Evolutionary conservation across 2,888 invertebrate species (phyloP).

Genomic region (Anthophora plumipes): DNA sequence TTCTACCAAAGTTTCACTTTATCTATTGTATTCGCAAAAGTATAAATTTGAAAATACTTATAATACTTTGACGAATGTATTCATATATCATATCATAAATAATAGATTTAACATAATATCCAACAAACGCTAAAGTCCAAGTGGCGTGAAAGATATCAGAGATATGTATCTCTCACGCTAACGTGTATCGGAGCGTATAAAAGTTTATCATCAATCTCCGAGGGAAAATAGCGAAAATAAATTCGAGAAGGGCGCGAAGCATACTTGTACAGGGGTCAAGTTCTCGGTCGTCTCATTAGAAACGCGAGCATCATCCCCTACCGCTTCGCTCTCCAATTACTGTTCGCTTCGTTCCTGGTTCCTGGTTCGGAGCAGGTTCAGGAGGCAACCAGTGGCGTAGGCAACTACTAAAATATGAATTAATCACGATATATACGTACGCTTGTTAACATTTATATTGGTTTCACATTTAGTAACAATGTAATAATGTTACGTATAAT

Average conservation of each 20-base stretch:
- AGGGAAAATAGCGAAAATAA: constrained; percentile 54
- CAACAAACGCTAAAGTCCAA: neutral
- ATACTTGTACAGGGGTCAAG: constrained; percentile 78
- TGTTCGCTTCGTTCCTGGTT: constrained; percentile 75
- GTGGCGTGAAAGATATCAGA: neutral
- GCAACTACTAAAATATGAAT: constrained; percentile 5
- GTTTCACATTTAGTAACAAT: neutral
- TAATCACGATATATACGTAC: neutral
- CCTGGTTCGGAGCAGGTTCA: constrained; percentile 75
- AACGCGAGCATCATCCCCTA: constrained; percentile 76
- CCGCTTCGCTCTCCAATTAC: constrained; percentile 74
- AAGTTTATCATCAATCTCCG: constrained; percentile 37
- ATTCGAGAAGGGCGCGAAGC: constrained; percentile 56
- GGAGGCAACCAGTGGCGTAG: constrained; percentile 63
- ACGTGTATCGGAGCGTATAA: neutral
- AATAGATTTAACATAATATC: neutral
- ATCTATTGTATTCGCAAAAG: neutral
- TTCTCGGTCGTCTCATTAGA: constrained; percentile 83
- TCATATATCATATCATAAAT: neutral
- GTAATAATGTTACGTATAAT: no score
- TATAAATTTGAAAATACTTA: no score
- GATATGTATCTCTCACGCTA: neutral
- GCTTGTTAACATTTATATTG: neutral
- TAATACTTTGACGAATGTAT: neutral
- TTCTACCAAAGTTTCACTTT: no score